phyloP scores from a whole-genome alignment of 2,113 vertebrate species.

The Chaetodon auriga region DNA sequence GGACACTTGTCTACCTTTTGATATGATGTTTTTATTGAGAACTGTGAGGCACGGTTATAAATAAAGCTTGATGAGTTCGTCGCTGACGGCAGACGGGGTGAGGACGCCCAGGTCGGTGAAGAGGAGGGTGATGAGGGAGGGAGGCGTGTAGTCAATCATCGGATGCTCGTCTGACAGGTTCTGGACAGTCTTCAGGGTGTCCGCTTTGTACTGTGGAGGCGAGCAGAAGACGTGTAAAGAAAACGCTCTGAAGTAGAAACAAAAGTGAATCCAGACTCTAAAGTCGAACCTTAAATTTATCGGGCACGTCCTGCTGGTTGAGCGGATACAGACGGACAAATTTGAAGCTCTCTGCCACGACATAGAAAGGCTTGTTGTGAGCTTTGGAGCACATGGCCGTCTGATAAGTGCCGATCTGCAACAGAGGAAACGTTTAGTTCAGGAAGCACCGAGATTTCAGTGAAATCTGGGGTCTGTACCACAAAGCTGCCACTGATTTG shows the following conservation, averaged over 20 bases:
- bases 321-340: constrained; percentile 97
- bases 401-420: constrained; percentile 97
- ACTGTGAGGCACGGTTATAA: constrained; percentile 81
- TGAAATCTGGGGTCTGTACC: background rate
- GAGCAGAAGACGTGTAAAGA: background rate
- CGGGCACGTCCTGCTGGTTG: constrained; percentile 96
- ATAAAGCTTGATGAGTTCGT: constrained; percentile 98
- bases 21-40: constrained; percentile 39
- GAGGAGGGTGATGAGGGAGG: constrained; percentile 94
- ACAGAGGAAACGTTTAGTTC: background rate
- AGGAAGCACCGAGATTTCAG: background rate
- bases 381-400: constrained; percentile 96
- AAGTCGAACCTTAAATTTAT: constrained; percentile 91
- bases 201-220: constrained; percentile 92
- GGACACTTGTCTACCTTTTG: background rate
- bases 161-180: constrained; percentile 93
- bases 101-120: constrained; percentile 97
- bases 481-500: background rate
- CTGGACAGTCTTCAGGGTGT: constrained; percentile 86
- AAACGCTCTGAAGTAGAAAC: background rate
- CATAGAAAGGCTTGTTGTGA: constrained; percentile 98
- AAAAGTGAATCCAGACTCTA: fast-evolving
- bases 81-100: constrained; percentile 96
- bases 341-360: constrained; percentile 98
- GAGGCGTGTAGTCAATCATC: constrained; percentile 95